Percentiles rank a stretch among this genome's conserved stretches.
phyloP scores from a whole-genome alignment of 1,140 invertebrate species.

The Plodia interpunctella region DNA sequence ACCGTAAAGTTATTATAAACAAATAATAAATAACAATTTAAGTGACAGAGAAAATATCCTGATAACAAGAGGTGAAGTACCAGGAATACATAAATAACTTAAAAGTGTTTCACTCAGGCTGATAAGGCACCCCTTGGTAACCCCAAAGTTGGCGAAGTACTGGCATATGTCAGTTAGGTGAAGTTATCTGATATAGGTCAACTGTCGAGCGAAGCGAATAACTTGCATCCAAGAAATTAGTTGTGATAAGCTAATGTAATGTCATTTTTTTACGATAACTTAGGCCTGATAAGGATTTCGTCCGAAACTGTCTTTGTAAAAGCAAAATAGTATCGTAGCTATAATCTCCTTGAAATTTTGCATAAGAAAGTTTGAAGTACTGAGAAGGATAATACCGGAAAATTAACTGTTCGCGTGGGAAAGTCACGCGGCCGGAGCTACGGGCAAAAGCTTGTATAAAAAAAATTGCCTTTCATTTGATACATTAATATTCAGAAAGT shows the following conservation, averaged over 20 bases:
- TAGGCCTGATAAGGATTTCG: background rate
- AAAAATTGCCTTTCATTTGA: too few relatives aligned
- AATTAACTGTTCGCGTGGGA: too few relatives aligned
- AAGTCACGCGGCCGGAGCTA: too few relatives aligned
- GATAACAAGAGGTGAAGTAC: background rate
- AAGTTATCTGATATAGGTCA: slow-evolving; percentile 61
- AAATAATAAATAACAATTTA: too few relatives aligned
- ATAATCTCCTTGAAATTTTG: too few relatives aligned
- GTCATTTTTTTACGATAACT: slow-evolving; percentile 7
- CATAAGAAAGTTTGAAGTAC: too few relatives aligned
- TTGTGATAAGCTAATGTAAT: slow-evolving; percentile 34
- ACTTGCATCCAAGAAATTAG: slow-evolving; percentile 49
- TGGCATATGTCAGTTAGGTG: slow-evolving; percentile 45
- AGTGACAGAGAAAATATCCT: background rate
- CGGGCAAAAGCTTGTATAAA: too few relatives aligned
- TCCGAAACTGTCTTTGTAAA: background rate
- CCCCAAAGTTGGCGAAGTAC: slow-evolving; percentile 45
- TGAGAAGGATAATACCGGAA: too few relatives aligned
- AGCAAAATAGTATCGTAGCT: background rate
- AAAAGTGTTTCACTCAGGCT: slow-evolving; percentile 49
- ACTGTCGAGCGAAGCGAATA: slow-evolving; percentile 41
- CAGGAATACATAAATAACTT: slow-evolving; percentile 53
- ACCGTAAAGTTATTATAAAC: too few relatives aligned
- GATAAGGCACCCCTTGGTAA: slow-evolving; percentile 54
- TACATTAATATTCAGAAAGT: too few relatives aligned